A percentile compares a stretch with the other conserved stretches of the same genome.
phyloP scores from a whole-genome alignment of 2,888 invertebrate genomes.

The Hydriomena furcata region DNA sequence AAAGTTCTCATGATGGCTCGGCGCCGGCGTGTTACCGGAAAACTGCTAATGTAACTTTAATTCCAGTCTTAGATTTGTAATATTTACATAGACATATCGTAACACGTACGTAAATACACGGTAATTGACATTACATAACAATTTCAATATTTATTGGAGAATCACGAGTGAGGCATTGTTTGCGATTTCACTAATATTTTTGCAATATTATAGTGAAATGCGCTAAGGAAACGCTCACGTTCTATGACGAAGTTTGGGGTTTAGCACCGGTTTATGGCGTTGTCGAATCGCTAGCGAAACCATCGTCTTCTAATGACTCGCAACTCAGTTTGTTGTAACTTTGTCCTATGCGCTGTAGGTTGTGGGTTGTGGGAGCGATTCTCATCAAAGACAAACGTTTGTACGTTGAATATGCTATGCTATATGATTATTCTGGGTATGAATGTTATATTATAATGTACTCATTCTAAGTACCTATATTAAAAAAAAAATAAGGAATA shows the following conservation, averaged over 20 bases:
- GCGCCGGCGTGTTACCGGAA: conserved; percentile 7
- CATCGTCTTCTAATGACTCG: no score
- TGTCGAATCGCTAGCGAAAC: not conserved
- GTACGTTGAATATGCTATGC: no score
- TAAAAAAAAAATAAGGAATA: no score
- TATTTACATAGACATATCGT: conserved; percentile 29
- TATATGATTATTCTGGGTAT: no score
- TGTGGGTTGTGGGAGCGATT: no score
- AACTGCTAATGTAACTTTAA: conserved; percentile 25
- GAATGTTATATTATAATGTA: no score
- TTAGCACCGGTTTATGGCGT: not conserved
- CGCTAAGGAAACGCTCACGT: conserved; percentile 33
- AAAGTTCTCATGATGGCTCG: not conserved
- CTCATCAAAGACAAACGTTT: no score
- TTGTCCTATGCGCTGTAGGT: no score
- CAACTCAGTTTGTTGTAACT: no score
- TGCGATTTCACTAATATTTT: conserved; percentile 61
- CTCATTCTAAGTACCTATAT: no score
- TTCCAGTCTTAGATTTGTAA: conserved; percentile 27
- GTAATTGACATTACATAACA: conserved; percentile 24
- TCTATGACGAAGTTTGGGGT: not conserved
- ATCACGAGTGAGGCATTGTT: conserved; percentile 59
- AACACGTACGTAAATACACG: conserved; percentile 11
- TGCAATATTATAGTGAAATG: conserved; percentile 25
- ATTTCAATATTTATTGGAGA: conserved; percentile 40